Base-by-base conservation (phyloP, 2,797 vertebrate species). In the Necrosyrtes monachus region DNA sequence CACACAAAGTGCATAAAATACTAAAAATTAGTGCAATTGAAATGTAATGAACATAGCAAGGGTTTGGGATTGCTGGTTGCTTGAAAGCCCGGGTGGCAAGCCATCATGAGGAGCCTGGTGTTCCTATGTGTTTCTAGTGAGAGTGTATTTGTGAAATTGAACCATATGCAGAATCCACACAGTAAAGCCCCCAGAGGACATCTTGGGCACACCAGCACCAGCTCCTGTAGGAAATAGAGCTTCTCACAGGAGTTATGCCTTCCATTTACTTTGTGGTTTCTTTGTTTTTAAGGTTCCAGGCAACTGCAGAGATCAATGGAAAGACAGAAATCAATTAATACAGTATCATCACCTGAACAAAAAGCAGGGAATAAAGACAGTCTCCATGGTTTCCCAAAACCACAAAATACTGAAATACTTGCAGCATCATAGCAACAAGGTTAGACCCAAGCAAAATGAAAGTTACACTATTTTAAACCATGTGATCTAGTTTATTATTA, bases 71-170 rank as follows among this genome's bases (percentile, higher is more conserved):
- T 18, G 39, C 43, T 59, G 33, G 2, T 2, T 15, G 78, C 56
- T 45, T 9, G n/a, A 7, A 54, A 51, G 56, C 73, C 70, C 1
- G 24, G 11, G 8, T 8, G 20, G 45, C 0, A 6, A 43, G 28
- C 28, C 48, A 2, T 4, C 74, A 5, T 0, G 5, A 31, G 28
- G 82, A 43, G 65, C 63, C 51, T 11, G 18, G 48, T 11, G 63
- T 2, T 22, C 35, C 59, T 13, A 0, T 0, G 0, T 0, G 0
- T 10, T 33, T 31, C 90, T 3, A 10, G 31, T 1, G 33, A 31
- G 23, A 20, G 1, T 0, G 4, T 0, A 1, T 3, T n/a, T 33
- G 48, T 5, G 79, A 56, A 16, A 18, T 10, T 35, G 48, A 75
- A 18, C 27, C 50, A 6, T 3, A 1, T 0, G 37, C 53, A 81